Evolutionary conservation across 2,797 vertebrate species (phyloP).

Genomic region (Mycteria americana): DNA sequence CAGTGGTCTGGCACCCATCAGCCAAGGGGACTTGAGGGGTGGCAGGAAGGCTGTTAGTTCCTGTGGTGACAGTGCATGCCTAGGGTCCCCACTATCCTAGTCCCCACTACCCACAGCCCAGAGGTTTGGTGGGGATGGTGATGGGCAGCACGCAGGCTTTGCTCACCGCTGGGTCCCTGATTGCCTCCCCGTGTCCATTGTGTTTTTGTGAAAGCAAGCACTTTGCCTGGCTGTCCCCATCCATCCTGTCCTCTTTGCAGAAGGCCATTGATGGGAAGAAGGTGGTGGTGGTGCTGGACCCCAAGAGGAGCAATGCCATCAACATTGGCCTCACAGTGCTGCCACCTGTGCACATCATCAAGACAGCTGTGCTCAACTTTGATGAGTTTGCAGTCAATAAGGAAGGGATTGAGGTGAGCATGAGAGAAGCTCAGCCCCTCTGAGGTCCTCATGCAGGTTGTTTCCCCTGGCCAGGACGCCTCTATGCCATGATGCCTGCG

Average conservation of each 20-base stretch:
- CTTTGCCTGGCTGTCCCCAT: background rate
- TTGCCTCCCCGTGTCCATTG: accelerated
- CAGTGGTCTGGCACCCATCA: background rate
- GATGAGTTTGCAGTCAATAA: slow-evolving; percentile 95
- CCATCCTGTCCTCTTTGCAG: slow-evolving; percentile 65
- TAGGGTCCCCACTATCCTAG: background rate
- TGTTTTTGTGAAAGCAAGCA: background rate
- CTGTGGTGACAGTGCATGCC: background rate
- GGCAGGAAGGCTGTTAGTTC: background rate
- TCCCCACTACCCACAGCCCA: background rate
- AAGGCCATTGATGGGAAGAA: slow-evolving; percentile 87
- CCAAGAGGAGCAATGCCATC: slow-evolving; percentile 94
- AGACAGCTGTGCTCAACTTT: slow-evolving; percentile 89
- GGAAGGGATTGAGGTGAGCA: slow-evolving; percentile 92
- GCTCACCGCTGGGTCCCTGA: background rate
- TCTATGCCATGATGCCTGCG: background rate
- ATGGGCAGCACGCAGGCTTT: background rate
- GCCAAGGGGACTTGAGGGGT: background rate
- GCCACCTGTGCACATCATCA: slow-evolving; percentile 89
- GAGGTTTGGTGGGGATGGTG: background rate
- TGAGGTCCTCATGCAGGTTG: accelerated
- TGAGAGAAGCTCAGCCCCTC: background rate
- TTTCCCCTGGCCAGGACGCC: background rate
- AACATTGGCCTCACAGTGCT: slow-evolving; percentile 95
- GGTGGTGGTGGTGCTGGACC: slow-evolving; percentile 85